phyloP scores from a whole-genome alignment of 2,113 vertebrate species.

The Pangasianodon hypophthalmus region DNA sequence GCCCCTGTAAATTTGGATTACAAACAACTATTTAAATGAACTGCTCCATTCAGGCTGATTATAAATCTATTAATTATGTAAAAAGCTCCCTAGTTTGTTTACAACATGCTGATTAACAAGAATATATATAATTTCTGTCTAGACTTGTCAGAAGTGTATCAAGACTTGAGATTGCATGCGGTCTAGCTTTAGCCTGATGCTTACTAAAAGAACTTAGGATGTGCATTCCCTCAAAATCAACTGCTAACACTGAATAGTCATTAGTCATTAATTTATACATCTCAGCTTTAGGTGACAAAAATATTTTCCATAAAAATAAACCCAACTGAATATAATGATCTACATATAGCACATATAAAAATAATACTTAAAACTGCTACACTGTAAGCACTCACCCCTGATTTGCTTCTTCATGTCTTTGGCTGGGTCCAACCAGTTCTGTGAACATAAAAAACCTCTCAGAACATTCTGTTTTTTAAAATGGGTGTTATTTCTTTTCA shows the following conservation, averaged over 20 bases:
- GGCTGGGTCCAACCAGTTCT: constrained; percentile 97
- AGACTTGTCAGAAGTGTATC: neutral
- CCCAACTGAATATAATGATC: neutral
- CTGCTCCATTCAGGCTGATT: neutral
- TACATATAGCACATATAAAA: neutral
- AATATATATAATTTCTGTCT: constrained; percentile 5
- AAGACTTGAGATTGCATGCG: neutral
- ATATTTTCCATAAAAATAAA: neutral
- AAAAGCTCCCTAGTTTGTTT: neutral
- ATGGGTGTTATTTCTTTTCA: neutral
- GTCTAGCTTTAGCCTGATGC: neutral
- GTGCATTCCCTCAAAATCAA: neutral
- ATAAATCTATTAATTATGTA: neutral
- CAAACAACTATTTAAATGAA: neutral
- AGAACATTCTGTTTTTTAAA: neutral
- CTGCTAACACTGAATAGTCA: neutral
- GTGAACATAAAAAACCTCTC: constrained; percentile 48
- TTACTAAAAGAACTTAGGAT: neutral
- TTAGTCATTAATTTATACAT: neutral
- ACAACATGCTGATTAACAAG: neutral
- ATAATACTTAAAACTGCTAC: neutral
- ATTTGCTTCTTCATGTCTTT: constrained; percentile 99
- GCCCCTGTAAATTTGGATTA: neutral
- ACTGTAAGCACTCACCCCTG: constrained; percentile 82
- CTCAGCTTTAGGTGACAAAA: neutral